Conservation (phyloP, 2,888 invertebrate species). For the Drosophila neutralis region DNA sequence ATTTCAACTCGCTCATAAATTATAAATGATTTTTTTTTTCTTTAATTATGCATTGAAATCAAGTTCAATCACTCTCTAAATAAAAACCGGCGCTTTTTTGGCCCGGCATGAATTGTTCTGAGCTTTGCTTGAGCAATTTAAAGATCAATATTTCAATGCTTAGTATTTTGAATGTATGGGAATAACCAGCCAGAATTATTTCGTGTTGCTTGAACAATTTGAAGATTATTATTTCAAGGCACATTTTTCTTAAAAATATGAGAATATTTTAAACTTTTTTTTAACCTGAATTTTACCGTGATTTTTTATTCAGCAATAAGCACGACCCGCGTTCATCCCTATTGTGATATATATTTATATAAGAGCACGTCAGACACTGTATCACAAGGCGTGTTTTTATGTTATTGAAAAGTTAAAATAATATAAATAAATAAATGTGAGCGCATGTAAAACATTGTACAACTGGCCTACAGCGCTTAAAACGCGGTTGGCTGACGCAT, state of each 20-base stretch:
- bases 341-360: neutral
- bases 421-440: conserved; percentile 55
- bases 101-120: neutral
- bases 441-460: conserved; percentile 47
- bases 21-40: conserved; percentile 18
- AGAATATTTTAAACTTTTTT: neutral
- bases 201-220: conserved; percentile 5
- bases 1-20: conserved; percentile 28
- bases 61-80: conserved; percentile 53
- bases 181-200: neutral
- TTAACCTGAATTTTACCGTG: neutral
- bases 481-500: conserved; percentile 60
- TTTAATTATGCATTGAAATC: conserved; percentile 49
- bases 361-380: conserved; percentile 3
- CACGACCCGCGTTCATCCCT: conserved; percentile 10
- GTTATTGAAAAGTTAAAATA: conserved; percentile 57
- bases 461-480: conserved; percentile 36
- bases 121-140: conserved; percentile 16
- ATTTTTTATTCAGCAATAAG: neutral
- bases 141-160: conserved; percentile 1
- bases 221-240: neutral
- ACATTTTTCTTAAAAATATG: neutral
- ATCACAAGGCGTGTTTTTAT: conserved; percentile 28
- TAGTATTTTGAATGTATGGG: too few species aligned
- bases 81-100: conserved; percentile 1